phyloP scores from a whole-genome alignment of 2,888 invertebrate species.

The Leptinotarsa peninsularis region DNA sequence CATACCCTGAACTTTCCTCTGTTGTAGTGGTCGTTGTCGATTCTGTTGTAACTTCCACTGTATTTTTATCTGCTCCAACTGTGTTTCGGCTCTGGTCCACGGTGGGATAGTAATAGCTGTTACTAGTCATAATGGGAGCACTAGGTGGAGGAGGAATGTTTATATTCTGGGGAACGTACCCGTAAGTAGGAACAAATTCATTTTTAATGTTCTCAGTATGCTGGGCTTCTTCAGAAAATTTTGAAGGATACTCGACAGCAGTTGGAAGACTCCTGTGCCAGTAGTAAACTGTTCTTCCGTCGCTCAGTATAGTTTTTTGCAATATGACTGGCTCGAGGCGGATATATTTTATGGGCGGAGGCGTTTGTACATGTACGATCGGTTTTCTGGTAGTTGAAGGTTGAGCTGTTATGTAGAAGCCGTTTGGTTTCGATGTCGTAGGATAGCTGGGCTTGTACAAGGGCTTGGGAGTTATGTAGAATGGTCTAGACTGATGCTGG shows the following conservation, averaged over 20 bases:
- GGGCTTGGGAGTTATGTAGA: constrained; percentile 40
- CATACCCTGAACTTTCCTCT: constrained; percentile 38
- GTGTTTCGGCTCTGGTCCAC: constrained; percentile 9
- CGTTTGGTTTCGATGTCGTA: constrained; percentile 46
- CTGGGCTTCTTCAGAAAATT: neutral
- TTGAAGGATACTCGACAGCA: constrained; percentile 44
- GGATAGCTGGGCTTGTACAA: constrained; percentile 34
- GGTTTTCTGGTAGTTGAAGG: constrained; percentile 36
- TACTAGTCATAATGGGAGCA: neutral
- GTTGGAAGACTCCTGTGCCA: constrained; percentile 62
- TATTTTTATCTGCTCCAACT: constrained; percentile 21
- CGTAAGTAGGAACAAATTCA: neutral
- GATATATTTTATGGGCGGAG: constrained; percentile 57
- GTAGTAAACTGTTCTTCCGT: constrained; percentile 62
- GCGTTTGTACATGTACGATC: constrained; percentile 33
- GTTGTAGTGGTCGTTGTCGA: constrained; percentile 42
- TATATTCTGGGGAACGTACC: constrained; percentile 17
- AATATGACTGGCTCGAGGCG: constrained; percentile 64
- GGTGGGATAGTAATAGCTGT: constrained; percentile 18
- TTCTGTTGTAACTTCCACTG: constrained; percentile 38
- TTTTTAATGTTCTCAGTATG: neutral
- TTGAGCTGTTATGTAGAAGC: constrained; percentile 57
- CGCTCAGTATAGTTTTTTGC: constrained; percentile 61
- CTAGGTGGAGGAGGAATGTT: constrained; percentile 9
- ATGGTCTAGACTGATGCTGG: constrained; percentile 35